These are phyloP conservation scores for Cataglyphis albicans DNA, from an alignment of 2,888 invertebrate genomes.

Conservation along the genomic window DNA sequence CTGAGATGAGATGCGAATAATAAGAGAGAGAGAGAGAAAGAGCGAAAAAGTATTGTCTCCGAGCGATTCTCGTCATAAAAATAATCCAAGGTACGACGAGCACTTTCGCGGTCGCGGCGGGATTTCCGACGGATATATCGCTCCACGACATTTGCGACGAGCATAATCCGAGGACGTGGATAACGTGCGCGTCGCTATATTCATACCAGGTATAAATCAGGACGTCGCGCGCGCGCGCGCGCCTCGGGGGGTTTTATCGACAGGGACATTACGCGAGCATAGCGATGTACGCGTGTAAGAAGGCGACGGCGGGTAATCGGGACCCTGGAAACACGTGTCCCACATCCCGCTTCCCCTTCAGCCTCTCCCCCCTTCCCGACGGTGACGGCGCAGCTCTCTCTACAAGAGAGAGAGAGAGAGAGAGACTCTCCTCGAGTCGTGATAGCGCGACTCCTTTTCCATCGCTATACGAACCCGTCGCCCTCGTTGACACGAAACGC, in stretches of 20 bases:
- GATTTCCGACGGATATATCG: constrained; percentile 51
- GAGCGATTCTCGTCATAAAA: constrained; percentile 22
- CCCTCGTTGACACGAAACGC: constrained; percentile 84
- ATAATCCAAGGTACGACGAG: constrained; percentile 44
- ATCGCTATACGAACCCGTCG: constrained; percentile 70
- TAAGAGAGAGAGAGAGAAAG: background rate
- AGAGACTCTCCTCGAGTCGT: constrained; percentile 54
- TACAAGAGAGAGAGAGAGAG: too few species aligned
- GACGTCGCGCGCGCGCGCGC: constrained; percentile 37
- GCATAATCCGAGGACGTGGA: constrained; percentile 48
- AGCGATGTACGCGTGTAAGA: constrained; percentile 80
- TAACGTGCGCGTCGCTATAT: constrained; percentile 38
- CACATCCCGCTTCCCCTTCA: constrained; percentile 62
- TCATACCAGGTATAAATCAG: constrained; percentile 67
- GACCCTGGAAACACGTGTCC: constrained; percentile 83
- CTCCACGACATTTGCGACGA: constrained; percentile 44
- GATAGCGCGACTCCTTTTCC: constrained; percentile 75
- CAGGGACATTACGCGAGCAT: constrained; percentile 71
- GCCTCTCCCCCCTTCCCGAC: background rate
- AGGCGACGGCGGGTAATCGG: constrained; percentile 81
- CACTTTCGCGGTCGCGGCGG: constrained; percentile 34
- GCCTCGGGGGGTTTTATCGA: constrained; percentile 74
- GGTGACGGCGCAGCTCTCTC: background rate
- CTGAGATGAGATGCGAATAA: background rate
- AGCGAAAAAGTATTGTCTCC: background rate